phyloP scores from a whole-genome alignment of 1,140 invertebrate genomes.

The Steinernema khuongi region DNA sequence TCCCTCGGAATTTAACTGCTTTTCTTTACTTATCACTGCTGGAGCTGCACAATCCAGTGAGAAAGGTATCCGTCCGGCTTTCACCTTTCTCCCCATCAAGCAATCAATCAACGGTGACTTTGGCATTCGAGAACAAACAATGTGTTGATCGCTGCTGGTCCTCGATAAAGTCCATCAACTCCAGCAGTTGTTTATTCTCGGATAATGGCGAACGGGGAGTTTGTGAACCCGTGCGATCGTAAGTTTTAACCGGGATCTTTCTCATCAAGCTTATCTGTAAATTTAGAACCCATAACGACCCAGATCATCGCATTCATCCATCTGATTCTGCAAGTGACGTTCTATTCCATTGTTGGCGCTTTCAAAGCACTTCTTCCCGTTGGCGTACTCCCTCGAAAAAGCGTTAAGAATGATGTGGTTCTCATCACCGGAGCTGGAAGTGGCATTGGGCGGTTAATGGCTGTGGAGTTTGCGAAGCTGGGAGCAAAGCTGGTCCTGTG shows the following conservation, averaged over 20 bases:
- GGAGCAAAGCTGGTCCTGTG: constrained; percentile 32
- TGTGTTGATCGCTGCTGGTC: too few relatives aligned
- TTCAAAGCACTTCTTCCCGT: constrained; percentile 24
- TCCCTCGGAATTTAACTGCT: too few relatives aligned
- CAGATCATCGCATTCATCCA: background rate
- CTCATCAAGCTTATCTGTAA: background rate
- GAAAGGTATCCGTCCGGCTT: too few relatives aligned
- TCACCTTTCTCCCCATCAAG: too few relatives aligned
- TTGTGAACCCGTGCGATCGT: too few relatives aligned
- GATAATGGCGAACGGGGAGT: too few relatives aligned
- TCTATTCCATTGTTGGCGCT: background rate
- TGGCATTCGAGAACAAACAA: too few relatives aligned
- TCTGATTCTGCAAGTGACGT: background rate
- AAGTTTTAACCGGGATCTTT: background rate
- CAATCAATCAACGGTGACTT: too few relatives aligned
- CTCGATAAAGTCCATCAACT: too few relatives aligned
- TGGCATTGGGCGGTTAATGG: constrained; percentile 78
- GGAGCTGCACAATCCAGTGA: too few relatives aligned
- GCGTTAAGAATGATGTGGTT: constrained; percentile 59
- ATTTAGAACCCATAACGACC: background rate
- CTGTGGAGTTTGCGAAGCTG: constrained; percentile 66
- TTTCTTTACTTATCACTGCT: too few relatives aligned
- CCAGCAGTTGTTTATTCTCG: too few relatives aligned
- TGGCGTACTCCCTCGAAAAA: constrained; percentile 30
- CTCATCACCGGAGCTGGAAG: constrained; percentile 82